Evolutionary conservation across 2,113 vertebrate species (phyloP), one percentile per base, ranked within the genome.

Genomic region (Archocentrus centrarchus): DNA sequence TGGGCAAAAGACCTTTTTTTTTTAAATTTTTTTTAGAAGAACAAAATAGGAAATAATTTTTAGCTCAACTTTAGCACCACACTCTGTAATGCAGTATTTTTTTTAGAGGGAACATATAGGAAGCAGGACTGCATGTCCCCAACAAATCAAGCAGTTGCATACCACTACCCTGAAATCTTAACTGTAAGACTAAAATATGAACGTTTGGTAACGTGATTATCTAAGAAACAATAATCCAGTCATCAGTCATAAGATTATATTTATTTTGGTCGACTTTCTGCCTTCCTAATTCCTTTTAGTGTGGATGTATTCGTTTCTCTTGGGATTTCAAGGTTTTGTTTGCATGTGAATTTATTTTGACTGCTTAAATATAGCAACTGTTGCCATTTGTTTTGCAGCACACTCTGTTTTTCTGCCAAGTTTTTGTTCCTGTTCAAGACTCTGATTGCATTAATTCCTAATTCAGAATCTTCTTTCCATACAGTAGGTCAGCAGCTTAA

Each of bases 291-390:
- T 59, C 4, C 41, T 55, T 47, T 1, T 47, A 17, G 1, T 24
- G 4, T 7, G 14, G 27, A 60, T 58, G 59, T 47, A 37, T 89
- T 79, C 70, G 47, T 44, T 75, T 64, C 18, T 80, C 7, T 63
- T 73, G 35, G 10, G 10, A 77, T 73, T 27, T 73, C 9, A 83
- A 80, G 50, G 2, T 22, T 44, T 32, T 2, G 14, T 81, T 62
- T 81, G 77, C 81, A 78, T 75, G 77, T 44, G 35, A 75, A 70
- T 62, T 85, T 0, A 55, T 85, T 80, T 84, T 61, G 30, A 61
- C 15, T 27, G n/a, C 15, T 32, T 62, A 24, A 41, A 63, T 63
- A 10, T 58, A 32, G 17, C 7, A 15, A 32, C 39, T 35, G 47
- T 62, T 79, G 11, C 10, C 35, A 7, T 62, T 30, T 81, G 15